A percentile compares a stretch with the other conserved stretches of the same genome.
Conservation (phyloP, 2,888 invertebrate genomes). For the Carabus problematicus region DNA sequence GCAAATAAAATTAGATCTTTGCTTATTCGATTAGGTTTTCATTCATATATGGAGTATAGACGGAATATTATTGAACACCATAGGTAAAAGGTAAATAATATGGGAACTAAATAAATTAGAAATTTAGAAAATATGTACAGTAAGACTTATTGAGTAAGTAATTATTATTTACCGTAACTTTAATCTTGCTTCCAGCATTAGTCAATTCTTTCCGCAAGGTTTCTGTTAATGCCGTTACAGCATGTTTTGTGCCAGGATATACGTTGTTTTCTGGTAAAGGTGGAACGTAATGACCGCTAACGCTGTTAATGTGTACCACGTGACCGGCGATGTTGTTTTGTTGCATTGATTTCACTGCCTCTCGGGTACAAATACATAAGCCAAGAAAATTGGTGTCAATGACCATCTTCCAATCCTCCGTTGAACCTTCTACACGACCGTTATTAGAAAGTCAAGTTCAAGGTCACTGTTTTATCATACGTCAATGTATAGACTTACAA, state of each 20-base stretch:
- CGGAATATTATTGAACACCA: too few species aligned
- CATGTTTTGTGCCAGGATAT: slow-evolving; percentile 47
- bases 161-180: slow-evolving; percentile 45
- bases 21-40: too few species aligned
- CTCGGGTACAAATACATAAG: slow-evolving; percentile 47
- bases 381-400: slow-evolving; percentile 48
- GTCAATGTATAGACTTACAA: too few species aligned
- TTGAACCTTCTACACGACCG: slow-evolving; percentile 43
- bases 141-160: too few species aligned
- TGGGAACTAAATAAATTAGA: too few species aligned
- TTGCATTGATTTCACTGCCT: slow-evolving; percentile 49
- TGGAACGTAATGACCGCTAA: slow-evolving; percentile 59
- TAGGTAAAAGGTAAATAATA: neutral
- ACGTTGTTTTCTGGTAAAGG: slow-evolving; percentile 46
- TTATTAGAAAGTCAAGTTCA: too few species aligned
- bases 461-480: too few species aligned
- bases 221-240: slow-evolving; percentile 47
- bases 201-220: slow-evolving; percentile 45
- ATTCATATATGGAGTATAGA: too few species aligned
- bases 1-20: neutral
- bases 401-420: slow-evolving; percentile 44
- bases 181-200: slow-evolving; percentile 43
- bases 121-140: too few species aligned
- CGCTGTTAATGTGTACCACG: slow-evolving; percentile 57
- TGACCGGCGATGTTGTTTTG: slow-evolving; percentile 40